Conservation (phyloP, 2,113 vertebrate species). For the Ovis canadensis region DNA sequence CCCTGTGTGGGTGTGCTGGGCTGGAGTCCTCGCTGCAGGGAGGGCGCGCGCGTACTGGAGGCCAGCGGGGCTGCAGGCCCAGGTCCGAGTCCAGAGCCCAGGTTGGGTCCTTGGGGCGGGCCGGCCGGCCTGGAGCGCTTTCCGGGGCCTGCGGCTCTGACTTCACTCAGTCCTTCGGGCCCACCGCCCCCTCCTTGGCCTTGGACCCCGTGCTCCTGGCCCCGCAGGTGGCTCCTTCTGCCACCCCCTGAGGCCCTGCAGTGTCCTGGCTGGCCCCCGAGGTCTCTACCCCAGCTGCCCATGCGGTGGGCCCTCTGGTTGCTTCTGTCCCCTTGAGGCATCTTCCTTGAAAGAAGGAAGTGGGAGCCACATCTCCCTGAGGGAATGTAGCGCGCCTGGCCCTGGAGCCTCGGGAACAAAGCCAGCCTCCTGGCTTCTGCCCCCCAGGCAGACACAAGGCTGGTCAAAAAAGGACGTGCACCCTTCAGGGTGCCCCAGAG, state of each 20-base stretch:
- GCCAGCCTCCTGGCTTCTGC: neutral
- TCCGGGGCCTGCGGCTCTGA: neutral
- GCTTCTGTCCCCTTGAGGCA: neutral
- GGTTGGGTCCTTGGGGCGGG: neutral
- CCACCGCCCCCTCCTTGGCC: neutral
- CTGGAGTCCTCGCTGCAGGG: fast-evolving
- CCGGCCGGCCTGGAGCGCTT: fast-evolving
- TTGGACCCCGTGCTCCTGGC: too few relatives aligned
- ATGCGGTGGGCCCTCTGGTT: neutral
- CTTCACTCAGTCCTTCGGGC: neutral
- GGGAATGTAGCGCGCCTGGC: neutral
- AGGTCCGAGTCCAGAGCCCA: neutral
- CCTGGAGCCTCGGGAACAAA: neutral
- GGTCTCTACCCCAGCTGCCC: neutral
- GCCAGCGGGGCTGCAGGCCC: neutral
- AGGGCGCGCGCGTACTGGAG: fast-evolving
- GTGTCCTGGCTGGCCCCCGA: neutral
- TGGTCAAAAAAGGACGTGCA: neutral
- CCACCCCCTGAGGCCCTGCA: neutral
- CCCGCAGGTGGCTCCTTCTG: neutral
- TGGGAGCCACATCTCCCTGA: neutral
- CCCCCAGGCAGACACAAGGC: neutral
- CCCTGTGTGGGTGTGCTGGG: neutral
- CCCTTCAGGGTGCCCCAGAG: neutral
- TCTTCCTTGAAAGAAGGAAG: neutral